phyloP scores from a whole-genome alignment of 2,113 vertebrate genomes.

The Vulpes ferrilata region DNA sequence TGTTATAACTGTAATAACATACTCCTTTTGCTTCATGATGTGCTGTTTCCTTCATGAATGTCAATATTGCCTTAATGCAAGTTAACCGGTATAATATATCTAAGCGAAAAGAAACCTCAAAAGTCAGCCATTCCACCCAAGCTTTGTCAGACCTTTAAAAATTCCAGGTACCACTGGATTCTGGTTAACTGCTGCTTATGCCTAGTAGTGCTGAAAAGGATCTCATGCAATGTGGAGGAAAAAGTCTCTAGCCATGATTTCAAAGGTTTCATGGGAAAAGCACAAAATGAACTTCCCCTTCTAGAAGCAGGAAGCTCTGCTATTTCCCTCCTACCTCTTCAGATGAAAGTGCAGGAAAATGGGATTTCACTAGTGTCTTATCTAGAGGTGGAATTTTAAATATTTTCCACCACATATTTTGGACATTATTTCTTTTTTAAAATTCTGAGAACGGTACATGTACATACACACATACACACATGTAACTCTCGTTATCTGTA shows the following conservation, averaged over 20 bases:
- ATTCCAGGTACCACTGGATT: background rate
- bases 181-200: background rate
- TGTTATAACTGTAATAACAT: background rate
- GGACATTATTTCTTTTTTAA: background rate
- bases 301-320: background rate
- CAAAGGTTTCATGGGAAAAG: constrained; percentile 1
- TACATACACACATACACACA: background rate
- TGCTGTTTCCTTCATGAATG: background rate
- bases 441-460: constrained; percentile 17
- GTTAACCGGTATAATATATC: background rate
- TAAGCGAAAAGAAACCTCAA: background rate
- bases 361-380: background rate
- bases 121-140: background rate
- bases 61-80: background rate
- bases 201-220: background rate
- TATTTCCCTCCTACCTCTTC: background rate
- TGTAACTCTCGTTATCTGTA: background rate
- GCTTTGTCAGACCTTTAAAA: background rate
- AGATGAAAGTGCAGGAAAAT: constrained; percentile 36
- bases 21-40: background rate
- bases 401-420: constrained; percentile 13
- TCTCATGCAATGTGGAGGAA: background rate
- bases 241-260: background rate
- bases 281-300: constrained; percentile 27
- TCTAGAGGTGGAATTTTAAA: background rate